Evolutionary conservation across 2,113 vertebrate genomes (phyloP).

Genomic region (Megatriorchis doriae): DNA sequence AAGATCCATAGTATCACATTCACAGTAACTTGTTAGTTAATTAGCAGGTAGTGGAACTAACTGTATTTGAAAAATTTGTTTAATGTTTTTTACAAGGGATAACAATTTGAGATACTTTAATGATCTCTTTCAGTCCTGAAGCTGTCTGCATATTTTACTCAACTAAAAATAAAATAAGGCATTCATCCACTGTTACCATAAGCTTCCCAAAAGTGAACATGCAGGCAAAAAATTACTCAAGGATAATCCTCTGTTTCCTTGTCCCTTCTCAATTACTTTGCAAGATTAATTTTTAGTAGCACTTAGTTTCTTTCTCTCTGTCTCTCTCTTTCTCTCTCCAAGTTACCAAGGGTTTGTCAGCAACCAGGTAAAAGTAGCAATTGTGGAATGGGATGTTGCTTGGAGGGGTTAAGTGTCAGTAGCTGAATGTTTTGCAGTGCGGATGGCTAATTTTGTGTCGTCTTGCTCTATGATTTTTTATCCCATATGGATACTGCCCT

Average conservation of each 20-base stretch:
- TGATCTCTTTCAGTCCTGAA: not conserved
- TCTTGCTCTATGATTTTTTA: not conserved
- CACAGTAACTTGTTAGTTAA: not conserved
- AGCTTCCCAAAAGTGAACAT: not conserved
- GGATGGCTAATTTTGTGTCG: not conserved
- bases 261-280: not conserved
- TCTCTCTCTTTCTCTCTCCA: not conserved
- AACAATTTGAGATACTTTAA: not conserved
- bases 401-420: not conserved
- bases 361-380: not conserved
- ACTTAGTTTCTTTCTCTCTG: not conserved
- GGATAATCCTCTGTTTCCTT: not conserved
- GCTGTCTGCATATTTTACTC: not conserved
- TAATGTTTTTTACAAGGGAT: not conserved
- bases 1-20: not conserved
- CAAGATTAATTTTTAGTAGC: not conserved
- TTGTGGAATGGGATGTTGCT: accelerated
- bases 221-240: not conserved
- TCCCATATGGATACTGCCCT: accelerated
- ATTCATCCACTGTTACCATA: not conserved
- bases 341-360: not conserved
- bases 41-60: not conserved
- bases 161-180: not conserved
- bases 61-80: not conserved
- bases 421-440: not conserved